These are phyloP conservation scores for Bryconaethiops microstoma DNA, from an alignment of 2,797 vertebrate genomes.

Conservation along the genomic window DNA sequence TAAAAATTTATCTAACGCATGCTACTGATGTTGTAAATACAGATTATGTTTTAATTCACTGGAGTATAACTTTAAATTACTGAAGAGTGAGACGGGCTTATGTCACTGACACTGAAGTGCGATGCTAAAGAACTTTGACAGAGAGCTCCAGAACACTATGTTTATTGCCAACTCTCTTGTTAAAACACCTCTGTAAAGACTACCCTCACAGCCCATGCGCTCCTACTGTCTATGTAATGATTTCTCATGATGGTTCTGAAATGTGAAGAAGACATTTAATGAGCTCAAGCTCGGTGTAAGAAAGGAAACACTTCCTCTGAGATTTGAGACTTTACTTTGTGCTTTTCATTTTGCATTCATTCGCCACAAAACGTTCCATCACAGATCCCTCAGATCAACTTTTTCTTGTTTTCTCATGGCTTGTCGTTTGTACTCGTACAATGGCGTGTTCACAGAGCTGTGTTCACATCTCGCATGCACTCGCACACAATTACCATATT, in stretches of 20 bases:
- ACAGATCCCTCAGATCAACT: constrained; percentile 29
- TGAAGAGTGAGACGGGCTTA: not conserved
- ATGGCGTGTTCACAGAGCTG: constrained; percentile 31
- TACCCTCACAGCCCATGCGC: not conserved
- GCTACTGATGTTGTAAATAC: not conserved
- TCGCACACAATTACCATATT: constrained; percentile 22
- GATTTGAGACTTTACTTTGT: constrained; percentile 9
- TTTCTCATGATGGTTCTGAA: not conserved
- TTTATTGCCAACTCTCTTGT: not conserved
- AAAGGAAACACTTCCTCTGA: constrained; percentile 6
- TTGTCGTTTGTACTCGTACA: constrained; percentile 7
- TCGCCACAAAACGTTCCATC: not conserved
- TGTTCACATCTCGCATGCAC: constrained; percentile 38
- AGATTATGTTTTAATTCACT: not conserved
- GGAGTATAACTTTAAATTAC: not conserved
- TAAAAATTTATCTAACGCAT: not conserved
- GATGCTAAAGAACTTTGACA: not conserved
- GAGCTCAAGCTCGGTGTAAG: not conserved
- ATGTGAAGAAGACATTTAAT: not conserved
- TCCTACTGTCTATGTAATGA: not conserved
- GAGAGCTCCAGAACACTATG: not conserved
- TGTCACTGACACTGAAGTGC: not conserved
- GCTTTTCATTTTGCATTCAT: constrained; percentile 10
- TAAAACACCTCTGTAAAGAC: not conserved
- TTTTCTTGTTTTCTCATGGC: not conserved